Base-by-base conservation (phyloP, 1,140 invertebrate genomes). In the Pogonus chalceus region DNA sequence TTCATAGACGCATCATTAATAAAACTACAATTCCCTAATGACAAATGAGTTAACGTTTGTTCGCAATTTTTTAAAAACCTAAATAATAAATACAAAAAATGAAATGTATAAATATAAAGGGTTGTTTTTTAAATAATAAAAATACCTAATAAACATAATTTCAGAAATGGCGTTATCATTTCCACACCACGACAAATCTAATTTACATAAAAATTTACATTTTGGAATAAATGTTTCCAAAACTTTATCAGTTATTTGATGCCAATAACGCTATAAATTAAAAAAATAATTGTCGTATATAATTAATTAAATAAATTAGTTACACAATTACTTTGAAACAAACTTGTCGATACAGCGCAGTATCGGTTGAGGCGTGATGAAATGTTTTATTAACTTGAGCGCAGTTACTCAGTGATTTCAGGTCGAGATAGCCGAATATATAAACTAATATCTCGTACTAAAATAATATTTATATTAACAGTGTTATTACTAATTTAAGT, bases 121-220 rank as follows among this genome's bases (percentile, higher is more conserved):
- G 22, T 20, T 23, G 48, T 24, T 16, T 23, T 26, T 50, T 49
- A 4, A 4, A 24, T 9, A 39, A 24, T 52, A 31, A 55, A 75
- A 75, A 75, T 69, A 84, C 82, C 74, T 64, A 31, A 75, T 72
- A 58, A 88, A 77, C 56, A 76, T 71, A 59, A 73, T 57, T 48
- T 78, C 63, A 21, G 73, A 72, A 51, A 85, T 78, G 56, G 76
- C 76, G 49, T 76, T 72, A 65, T 88, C 82, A 56, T 79, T 83
- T n/a, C 87, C 87, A 69, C 89, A 92, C 90, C 90, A 94, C 0
- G 88, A 91, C 0, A 93, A 66, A 74, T 92, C 89, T 12, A 94
- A 62, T 68, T 83, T 83, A 60, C 84, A 82, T 14, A 92, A 68
- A 66, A 81, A 80, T 56, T 78, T 78, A 67, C 86, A 87, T 54